Conservation (phyloP, 2,888 invertebrate species). For the Neelides folsomi region DNA sequence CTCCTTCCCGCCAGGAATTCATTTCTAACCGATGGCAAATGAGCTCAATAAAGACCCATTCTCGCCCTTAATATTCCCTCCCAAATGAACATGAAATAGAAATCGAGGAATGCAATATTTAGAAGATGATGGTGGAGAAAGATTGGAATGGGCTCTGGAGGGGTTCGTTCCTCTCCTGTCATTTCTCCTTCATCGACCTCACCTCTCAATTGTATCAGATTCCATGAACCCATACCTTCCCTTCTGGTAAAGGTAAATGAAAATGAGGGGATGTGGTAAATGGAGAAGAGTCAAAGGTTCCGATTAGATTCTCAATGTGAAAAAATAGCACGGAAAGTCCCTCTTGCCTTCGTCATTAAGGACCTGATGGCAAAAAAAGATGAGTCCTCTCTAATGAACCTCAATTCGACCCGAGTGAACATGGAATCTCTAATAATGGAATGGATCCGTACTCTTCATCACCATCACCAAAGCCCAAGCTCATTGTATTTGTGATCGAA, state of each 20-base stretch:
- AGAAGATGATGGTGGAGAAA: too few species aligned
- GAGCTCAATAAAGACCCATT: too few species aligned
- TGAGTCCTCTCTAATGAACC: conserved; percentile 18
- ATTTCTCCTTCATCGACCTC: background rate
- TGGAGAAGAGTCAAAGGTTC: background rate
- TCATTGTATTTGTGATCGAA: too few species aligned
- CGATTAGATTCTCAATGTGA: conserved; percentile 4
- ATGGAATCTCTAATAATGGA: conserved; percentile 21
- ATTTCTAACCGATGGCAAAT: too few species aligned
- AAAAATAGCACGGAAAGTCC: conserved; percentile 18
- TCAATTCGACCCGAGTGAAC: conserved; percentile 5
- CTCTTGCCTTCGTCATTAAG: conserved; percentile 17
- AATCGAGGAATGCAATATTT: too few species aligned
- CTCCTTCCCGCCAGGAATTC: too few species aligned
- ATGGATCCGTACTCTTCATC: conserved; percentile 10
- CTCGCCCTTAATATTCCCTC: too few species aligned
- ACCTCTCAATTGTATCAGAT: background rate
- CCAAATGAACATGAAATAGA: too few species aligned
- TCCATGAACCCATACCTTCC: background rate
- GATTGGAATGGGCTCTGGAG: too few species aligned
- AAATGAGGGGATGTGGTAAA: background rate
- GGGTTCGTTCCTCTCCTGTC: too few species aligned
- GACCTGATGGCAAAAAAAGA: conserved; percentile 16
- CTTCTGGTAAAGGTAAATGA: background rate
- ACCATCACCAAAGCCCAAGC: background rate